Conservation (phyloP, 2,113 vertebrate genomes). For the pig (Sus scrofa) region DNA sequence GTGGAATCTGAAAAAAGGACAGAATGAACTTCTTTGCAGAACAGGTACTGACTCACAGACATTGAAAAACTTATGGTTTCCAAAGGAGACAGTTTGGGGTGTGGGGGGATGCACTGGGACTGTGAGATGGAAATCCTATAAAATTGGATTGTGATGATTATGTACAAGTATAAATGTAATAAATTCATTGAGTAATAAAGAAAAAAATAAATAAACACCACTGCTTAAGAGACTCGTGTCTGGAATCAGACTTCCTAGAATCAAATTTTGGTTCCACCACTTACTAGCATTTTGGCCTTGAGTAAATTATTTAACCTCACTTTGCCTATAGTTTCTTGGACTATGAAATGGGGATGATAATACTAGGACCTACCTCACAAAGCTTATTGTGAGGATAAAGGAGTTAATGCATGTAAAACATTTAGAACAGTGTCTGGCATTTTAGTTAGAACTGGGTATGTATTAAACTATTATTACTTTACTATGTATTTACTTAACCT, state of each 20-base stretch:
- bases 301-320: conserved; percentile 20
- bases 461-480: conserved; percentile 7
- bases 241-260: neutral
- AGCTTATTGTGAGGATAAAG: neutral
- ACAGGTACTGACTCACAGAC: too few species aligned
- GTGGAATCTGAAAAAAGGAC: too few species aligned
- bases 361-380: neutral
- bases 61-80: too few species aligned
- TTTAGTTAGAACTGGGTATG: neutral
- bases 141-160: too few species aligned
- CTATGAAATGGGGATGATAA: neutral
- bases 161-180: too few species aligned
- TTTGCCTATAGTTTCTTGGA: neutral
- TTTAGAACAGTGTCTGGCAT: neutral
- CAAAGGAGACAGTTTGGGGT: too few species aligned
- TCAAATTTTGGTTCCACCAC: neutral
- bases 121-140: too few species aligned
- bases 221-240: neutral
- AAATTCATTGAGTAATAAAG: too few species aligned
- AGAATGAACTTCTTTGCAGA: too few species aligned
- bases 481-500: neutral
- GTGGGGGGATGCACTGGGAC: too few species aligned
- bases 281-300: neutral
- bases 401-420: neutral
- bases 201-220: too few species aligned